A percentile compares a stretch with the other conserved stretches of the same genome.
These are phyloP conservation scores for Sarcophaga caerulescens DNA, from an alignment of 2,888 invertebrate genomes.

Conservation along the genomic window DNA sequence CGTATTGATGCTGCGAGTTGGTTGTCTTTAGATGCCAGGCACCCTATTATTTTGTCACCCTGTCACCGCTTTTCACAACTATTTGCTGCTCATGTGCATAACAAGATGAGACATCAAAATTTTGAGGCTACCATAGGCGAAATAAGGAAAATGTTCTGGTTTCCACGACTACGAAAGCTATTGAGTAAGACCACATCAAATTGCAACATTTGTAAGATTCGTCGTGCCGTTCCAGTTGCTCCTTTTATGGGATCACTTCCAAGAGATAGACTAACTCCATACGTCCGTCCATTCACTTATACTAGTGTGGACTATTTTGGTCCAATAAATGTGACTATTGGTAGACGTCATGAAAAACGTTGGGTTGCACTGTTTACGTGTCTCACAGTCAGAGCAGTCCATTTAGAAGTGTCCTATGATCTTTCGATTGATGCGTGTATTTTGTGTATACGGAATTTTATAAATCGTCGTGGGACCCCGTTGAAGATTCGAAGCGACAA, in stretches of 20 bases:
- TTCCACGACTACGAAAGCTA: slow-evolving; percentile 4
- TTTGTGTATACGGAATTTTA: slow-evolving; percentile 18
- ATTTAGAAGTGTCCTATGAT: slow-evolving; percentile 16
- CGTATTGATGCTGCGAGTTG: slow-evolving; percentile 44
- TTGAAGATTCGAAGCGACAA: slow-evolving; percentile 23
- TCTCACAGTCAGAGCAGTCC: background rate
- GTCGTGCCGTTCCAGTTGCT: slow-evolving; percentile 31
- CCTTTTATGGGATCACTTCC: slow-evolving; percentile 68
- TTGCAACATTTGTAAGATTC: slow-evolving; percentile 47
- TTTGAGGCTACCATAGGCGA: slow-evolving; percentile 36
- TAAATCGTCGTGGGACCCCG: slow-evolving; percentile 14
- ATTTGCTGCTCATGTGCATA: slow-evolving; percentile 19
- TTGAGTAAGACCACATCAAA: slow-evolving; percentile 24
- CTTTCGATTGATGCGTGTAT: slow-evolving; percentile 32
- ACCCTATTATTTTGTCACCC: background rate
- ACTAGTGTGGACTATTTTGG: slow-evolving; percentile 69
- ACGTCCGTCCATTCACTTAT: slow-evolving; percentile 64
- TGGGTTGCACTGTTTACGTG: slow-evolving; percentile 55
- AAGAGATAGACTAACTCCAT: slow-evolving; percentile 63
- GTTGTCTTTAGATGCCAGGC: slow-evolving; percentile 24
- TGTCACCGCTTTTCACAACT: background rate
- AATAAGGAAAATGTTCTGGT: slow-evolving; percentile 53
- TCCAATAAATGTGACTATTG: slow-evolving; percentile 64
- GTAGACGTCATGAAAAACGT: slow-evolving; percentile 66
- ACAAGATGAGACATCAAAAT: slow-evolving; percentile 51